Evolutionary conservation across 2,888 invertebrate genomes (phyloP).

Genomic region (Parthenolecanium corni): DNA sequence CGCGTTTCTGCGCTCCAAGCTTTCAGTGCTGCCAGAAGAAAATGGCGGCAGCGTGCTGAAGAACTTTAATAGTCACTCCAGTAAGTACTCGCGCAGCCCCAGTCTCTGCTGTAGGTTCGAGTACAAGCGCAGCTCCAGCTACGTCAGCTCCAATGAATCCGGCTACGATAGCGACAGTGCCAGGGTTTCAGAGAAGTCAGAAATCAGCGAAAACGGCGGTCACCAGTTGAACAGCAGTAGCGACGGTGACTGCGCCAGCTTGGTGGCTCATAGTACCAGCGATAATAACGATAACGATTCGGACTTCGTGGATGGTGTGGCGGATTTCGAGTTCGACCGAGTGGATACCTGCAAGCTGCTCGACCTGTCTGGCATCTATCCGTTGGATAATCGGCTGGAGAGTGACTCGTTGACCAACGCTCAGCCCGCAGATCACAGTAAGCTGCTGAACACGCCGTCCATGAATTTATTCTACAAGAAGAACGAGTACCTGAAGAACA

Average conservation of each 20-base stretch:
- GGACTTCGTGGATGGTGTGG: constrained; percentile 20
- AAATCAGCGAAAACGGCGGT: constrained; percentile 41
- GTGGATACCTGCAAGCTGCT: constrained; percentile 5
- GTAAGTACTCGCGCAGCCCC: constrained; percentile 1
- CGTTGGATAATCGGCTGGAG: constrained; percentile 2
- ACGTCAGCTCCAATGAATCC: constrained; percentile 70
- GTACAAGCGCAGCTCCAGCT: constrained; percentile 41
- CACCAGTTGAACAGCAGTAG: constrained; percentile 7
- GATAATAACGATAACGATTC: constrained; percentile 27
- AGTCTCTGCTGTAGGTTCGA: constrained; percentile 10
- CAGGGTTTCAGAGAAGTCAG: constrained; percentile 38
- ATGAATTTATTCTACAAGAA: constrained; percentile 32
- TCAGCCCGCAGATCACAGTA: neutral
- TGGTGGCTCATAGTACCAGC: constrained; percentile 19
- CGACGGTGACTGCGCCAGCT: constrained; percentile 15
- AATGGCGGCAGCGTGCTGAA: constrained; percentile 33
- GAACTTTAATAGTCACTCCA: neutral
- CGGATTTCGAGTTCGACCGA: constrained; percentile 19
- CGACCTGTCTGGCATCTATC: constrained; percentile 3
- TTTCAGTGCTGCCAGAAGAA: constrained; percentile 55
- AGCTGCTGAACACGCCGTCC: constrained; percentile 29
- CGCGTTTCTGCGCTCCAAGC: constrained; percentile 61
- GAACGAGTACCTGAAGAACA: constrained; percentile 29
- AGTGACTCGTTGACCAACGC: neutral
- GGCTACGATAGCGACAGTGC: constrained; percentile 67